Base-by-base conservation (phyloP, 2,797 vertebrate genomes). In the Tapera naevia region DNA sequence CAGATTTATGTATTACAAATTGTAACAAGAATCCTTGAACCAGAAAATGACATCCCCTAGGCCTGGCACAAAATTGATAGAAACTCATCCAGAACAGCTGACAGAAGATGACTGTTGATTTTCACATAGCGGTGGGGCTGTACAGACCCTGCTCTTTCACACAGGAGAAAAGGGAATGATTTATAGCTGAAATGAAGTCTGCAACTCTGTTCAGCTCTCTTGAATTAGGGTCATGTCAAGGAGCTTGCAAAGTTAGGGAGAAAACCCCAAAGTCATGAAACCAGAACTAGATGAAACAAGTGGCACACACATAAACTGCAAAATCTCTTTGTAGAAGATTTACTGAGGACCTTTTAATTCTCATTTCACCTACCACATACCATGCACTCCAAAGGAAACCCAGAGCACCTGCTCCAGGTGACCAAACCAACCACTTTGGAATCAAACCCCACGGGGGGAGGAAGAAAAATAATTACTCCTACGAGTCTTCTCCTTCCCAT, bases 1-100 rank as follows among this genome's bases (percentile, higher is more conserved):
- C 9, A 73, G 76, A 95, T 82, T 73, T 80, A 90, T 58, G 61
- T 71, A 90, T 86, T 76, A 82, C 71, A 94, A 93, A 90, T 71
- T 64, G 71, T 41, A 88, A 90, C 76, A 91, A 76, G 74, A 94
- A 67, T 80, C 64, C 64, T 39, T 60, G 39, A 81, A 81, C 62
- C 62, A 89, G 70, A 93, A 94, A 86, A 95, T 67, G 2, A 43
- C 28, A 74, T 90, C 70, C 24, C 73, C 70, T 54, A 27, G 41
- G 37, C 80, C 67, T 66, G 53, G 60, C 27, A 73, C 81, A 61
- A 88, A 88, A 82, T 33, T 24, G 66, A 95, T 37, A 57, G 61
- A 64, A 85, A 86, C 71, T 85, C 53, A 93, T 71, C 19, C 67
- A 57, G 64, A 84, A 70, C 7, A 70, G 39, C 51, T 73, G 51